Evolutionary conservation across 2,797 vertebrate species (phyloP).

Genomic region (Brachyalestes nurse): DNA sequence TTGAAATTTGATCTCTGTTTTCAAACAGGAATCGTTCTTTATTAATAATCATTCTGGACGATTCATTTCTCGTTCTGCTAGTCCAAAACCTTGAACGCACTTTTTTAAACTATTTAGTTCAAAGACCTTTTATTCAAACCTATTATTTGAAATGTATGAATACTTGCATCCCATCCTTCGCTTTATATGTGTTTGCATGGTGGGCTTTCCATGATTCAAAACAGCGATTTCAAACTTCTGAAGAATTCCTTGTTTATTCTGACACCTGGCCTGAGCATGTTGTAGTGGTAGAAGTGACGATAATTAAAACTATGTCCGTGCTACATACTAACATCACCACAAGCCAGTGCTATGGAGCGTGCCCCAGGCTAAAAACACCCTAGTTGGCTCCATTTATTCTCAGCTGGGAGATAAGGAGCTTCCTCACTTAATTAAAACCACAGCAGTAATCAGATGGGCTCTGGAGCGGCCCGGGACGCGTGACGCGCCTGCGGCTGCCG

Average conservation of each 20-base stretch:
- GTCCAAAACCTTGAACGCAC: no score
- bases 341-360: conserved; percentile 32
- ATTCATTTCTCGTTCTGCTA: no score
- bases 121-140: no score
- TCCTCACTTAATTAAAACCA: conserved; percentile 71
- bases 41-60: no score
- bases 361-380: conserved; percentile 22
- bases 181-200: background rate
- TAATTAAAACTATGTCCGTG: conserved; percentile 33
- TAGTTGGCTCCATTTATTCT: conserved; percentile 8
- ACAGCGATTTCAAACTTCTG: background rate
- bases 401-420: conserved; percentile 58
- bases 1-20: no score
- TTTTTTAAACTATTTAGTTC: no score
- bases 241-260: background rate
- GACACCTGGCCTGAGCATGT: no score
- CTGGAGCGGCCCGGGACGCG: conserved; percentile 42
- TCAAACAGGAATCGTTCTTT: no score
- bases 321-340: conserved; percentile 10
- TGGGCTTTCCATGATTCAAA: background rate
- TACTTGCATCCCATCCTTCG: background rate
- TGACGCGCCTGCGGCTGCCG: conserved; percentile 52
- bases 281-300: background rate
- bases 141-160: no score
- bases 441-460: conserved; percentile 55